Conservation (phyloP, 2,888 invertebrate genomes). For the Leistus spinibarbis region DNA sequence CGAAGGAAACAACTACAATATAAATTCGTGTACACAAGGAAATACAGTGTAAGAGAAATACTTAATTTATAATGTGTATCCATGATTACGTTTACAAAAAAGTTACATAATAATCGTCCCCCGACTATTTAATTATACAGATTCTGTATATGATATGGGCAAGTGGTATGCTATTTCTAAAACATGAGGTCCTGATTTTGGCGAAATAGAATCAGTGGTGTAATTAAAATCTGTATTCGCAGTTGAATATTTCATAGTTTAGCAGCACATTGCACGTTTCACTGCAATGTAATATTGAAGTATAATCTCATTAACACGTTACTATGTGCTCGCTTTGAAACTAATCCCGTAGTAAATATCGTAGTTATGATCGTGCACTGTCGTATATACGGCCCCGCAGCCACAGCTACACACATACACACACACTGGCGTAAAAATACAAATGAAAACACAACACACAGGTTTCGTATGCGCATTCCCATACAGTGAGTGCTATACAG, state of each 20-base stretch:
- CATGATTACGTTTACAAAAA: too few relatives aligned
- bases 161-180: neutral
- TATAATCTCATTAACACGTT: slow-evolving; percentile 39
- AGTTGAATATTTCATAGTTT: slow-evolving; percentile 37
- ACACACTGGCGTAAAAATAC: neutral
- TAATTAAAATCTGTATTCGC: slow-evolving; percentile 34
- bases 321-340: slow-evolving; percentile 36
- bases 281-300: slow-evolving; percentile 38
- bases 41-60: neutral
- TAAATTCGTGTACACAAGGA: neutral
- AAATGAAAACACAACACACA: neutral
- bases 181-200: neutral
- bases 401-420: neutral
- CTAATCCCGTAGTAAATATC: slow-evolving; percentile 34
- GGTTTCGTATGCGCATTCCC: neutral
- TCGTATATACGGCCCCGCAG: neutral
- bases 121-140: neutral
- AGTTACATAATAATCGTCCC: neutral
- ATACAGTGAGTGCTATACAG: neutral
- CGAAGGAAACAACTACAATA: neutral
- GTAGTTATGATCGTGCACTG: neutral
- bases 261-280: slow-evolving; percentile 17
- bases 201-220: neutral
- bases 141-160: neutral
- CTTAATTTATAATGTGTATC: too few relatives aligned